Conservation (phyloP, 2,797 vertebrate genomes). For the Geotrypetes seraphini region DNA sequence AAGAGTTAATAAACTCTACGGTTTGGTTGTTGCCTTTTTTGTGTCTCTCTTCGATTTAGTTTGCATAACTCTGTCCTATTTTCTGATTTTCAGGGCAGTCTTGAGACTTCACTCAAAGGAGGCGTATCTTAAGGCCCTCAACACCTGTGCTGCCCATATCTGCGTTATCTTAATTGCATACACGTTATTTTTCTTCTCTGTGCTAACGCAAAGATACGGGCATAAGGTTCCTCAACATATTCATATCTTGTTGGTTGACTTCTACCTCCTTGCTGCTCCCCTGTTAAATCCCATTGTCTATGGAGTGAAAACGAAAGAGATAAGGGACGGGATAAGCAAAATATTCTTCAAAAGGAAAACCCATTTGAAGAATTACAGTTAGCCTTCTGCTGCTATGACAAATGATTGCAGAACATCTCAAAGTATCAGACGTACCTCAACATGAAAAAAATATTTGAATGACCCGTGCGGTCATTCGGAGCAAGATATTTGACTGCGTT, state of each 20-base stretch:
- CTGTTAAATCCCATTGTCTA: conserved; percentile 56
- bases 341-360: too few species aligned
- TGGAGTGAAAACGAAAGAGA: conserved; percentile 46
- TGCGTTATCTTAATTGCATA: conserved; percentile 20
- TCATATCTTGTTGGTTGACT: conserved; percentile 27
- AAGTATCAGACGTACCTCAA: too few species aligned
- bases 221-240: neutral
- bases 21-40: conserved; percentile 46
- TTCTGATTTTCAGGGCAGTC: conserved; percentile 15
- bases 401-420: too few species aligned
- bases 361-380: too few species aligned
- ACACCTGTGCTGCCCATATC: conserved; percentile 14
- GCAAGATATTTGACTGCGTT: too few species aligned
- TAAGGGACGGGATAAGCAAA: conserved; percentile 30
- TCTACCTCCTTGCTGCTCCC: conserved; percentile 45
- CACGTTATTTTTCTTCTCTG: conserved; percentile 10
- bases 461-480: too few species aligned
- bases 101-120: conserved; percentile 6
- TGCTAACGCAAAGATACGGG: conserved; percentile 8
- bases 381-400: too few species aligned
- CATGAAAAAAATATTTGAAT: too few species aligned
- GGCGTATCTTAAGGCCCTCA: conserved; percentile 12
- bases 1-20: conserved; percentile 37
- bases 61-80: conserved; percentile 14
- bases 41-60: conserved; percentile 36